Evolutionary conservation across 2,888 invertebrate genomes (phyloP).

Genomic region (Onchidella celtica): DNA sequence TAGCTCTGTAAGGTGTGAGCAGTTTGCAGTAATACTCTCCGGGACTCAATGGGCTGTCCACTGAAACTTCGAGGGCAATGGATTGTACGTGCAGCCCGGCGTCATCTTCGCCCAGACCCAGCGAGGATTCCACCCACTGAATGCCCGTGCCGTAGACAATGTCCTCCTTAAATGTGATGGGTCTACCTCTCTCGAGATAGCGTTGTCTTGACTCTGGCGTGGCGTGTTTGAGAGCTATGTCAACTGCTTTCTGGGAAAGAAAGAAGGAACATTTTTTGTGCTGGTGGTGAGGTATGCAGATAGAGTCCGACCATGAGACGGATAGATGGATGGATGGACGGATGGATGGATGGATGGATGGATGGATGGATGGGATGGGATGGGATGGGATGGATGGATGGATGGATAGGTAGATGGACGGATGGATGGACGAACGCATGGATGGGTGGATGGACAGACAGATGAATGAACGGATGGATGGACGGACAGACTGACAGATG

Average conservation of each 20-base stretch:
- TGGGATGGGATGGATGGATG: too few relatives aligned
- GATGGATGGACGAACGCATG: too few relatives aligned
- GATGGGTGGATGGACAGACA: too few relatives aligned
- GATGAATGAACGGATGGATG: too few relatives aligned
- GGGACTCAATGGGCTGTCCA: constrained; percentile 44
- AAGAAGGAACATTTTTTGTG: not conserved
- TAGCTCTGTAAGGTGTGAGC: constrained; percentile 66
- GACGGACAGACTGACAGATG: too few relatives aligned
- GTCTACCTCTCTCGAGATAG: constrained; percentile 45
- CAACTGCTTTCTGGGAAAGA: constrained; percentile 51
- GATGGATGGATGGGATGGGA: too few relatives aligned
- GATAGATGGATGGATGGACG: too few relatives aligned
- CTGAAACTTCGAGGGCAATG: constrained; percentile 38
- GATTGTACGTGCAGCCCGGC: constrained; percentile 59
- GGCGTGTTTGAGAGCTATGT: constrained; percentile 50
- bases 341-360: too few relatives aligned
- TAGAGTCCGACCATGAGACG: too few relatives aligned
- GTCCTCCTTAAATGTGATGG: constrained; percentile 55
- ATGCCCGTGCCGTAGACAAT: constrained; percentile 34
- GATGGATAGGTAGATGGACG: too few relatives aligned
- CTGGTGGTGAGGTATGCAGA: not conserved
- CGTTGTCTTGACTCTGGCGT: constrained; percentile 52
- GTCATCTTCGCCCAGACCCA: constrained; percentile 51
- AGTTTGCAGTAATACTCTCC: constrained; percentile 65
- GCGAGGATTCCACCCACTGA: constrained; percentile 48